Evolutionary conservation across 1,140 invertebrate genomes (phyloP), one percentile per base, ranked within the genome.

Genomic region (Drosophila equinoxialis): DNA sequence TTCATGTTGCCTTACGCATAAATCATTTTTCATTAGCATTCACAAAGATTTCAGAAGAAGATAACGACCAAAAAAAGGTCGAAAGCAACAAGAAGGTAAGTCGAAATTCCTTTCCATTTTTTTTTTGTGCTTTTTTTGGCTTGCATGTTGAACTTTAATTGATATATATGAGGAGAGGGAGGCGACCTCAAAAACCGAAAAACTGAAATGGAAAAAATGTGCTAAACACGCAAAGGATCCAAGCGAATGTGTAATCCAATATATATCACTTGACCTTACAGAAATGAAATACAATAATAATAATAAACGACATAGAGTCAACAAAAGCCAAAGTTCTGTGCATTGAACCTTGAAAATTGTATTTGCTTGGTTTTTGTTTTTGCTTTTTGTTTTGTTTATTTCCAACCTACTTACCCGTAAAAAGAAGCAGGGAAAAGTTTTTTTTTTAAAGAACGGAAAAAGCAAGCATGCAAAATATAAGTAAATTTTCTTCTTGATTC

Each of bases 1-100:
- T 51, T 23, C 45, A 51, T 51, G 17, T 51, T 73, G 77, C 68
- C 64, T 51, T 69, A 69, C 66, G 55, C 64, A 79, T 87, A 89
- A 87, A 87, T 87, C 80, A 89, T 84, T 71, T 80, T 84, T 87
- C 75, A 83, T 87, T 89, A 89, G 77, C 70, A 77, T 86, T 76
- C 77, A 65, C 75, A 79, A 48, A 59, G 35, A 57, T 8, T 51
- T 65, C 59, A 30, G 41, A 76, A 70, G 58, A 70, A 74, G 57
- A 30, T 64, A 23, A 26, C 59, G 13, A 23, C 30, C 37, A 54
- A 68, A 51, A 63, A 60, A 37, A 20, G 10, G 37, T 17, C 8
- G n/a, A 60, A 60, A 35, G 45, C 45, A 51, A 51, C 45, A 51
- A 51, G 8, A 37, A 39, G 37, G 37, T 39, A 39, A 11, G 37